Evolutionary conservation across 1,140 invertebrate genomes (phyloP), one percentile per base, ranked within the genome.

Genomic region (Macrotrachela quadricornifera): DNA sequence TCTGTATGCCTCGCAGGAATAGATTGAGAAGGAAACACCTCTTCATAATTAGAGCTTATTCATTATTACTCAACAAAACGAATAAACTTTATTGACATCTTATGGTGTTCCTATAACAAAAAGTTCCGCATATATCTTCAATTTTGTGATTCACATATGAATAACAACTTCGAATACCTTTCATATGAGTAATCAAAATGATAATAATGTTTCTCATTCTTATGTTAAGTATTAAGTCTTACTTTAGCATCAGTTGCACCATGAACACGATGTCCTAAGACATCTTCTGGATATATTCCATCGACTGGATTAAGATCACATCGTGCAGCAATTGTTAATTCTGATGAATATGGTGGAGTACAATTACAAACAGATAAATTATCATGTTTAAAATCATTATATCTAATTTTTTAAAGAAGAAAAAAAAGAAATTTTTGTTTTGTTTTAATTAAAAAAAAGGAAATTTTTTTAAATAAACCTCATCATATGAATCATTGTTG

Each of bases 361-460:
- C 81, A 83, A 50, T 77, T 71, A 65, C 81, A 83, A 49, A 67
- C 64, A 18, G 79, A 72, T 17, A 80, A 68, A 14, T 79, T 78
- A 63, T 83, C 81, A 62, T 80, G 65, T 50, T 67, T 71, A 66
- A 72, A 82, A 65, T 83, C 74, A 65, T 82, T 83, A 72, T 80
- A 82, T 43, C 70, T 73, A 56, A 30, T n/a, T n/a, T n/a, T n/a
- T n/a, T n/a, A n/a, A n/a, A n/a, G n/a, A n/a, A n/a, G n/a, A n/a
- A n/a, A 30, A 30, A 49, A 41, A 60, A 18, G 49, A 39, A 50
- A 48, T 16, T 15, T 46, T 13, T 4, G 10, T 17, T 40, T 51
- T 40, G 18, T 15, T 12, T 21, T 12, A n/a, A 18, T n/a, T 43
- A 10, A 17, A 17, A 16, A 36, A 11, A 43, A 57, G 40, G 13